phyloP scores from a whole-genome alignment of 2,797 vertebrate genomes.

The Spatula versicolor region DNA sequence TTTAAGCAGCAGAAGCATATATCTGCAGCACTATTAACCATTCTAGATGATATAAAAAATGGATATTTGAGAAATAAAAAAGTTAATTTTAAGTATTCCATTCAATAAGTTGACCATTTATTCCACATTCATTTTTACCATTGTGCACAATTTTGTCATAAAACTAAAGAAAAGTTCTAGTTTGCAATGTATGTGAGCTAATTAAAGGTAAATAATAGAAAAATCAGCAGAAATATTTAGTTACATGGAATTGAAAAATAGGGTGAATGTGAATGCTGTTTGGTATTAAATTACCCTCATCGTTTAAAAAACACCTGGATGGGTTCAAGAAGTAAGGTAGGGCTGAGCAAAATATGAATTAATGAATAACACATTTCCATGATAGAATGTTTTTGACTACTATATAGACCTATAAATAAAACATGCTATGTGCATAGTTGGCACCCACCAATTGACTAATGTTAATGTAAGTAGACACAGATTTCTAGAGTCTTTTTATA shows the following conservation, averaged over 20 bases:
- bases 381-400: conserved; percentile 71
- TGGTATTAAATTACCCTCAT: conserved; percentile 64
- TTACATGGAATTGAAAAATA: conserved; percentile 55
- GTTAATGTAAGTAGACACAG: conserved; percentile 74
- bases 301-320: conserved; percentile 75
- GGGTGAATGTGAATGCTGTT: conserved; percentile 36
- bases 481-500: conserved; percentile 76
- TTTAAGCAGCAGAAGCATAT: conserved; percentile 47
- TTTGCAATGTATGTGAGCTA: conserved; percentile 38
- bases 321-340: conserved; percentile 71
- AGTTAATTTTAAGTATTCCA: conserved; percentile 13
- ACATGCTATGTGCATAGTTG: conserved; percentile 58
- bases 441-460: conserved; percentile 66
- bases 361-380: conserved; percentile 78
- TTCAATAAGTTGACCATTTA: not conserved
- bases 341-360: conserved; percentile 77
- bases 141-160: conserved; percentile 40
- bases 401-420: conserved; percentile 76
- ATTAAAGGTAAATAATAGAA: conserved; percentile 71
- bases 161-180: conserved; percentile 20
- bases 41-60: not conserved
- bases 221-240: conserved; percentile 53
- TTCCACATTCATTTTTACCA: conserved; percentile 4
- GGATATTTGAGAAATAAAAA: conserved; percentile 33
- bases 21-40: not conserved